A percentile compares a stretch with the other conserved stretches of the same genome.
Evolutionary conservation across 2,888 invertebrate species (phyloP).

Genomic region (Nemurella pictetii): DNA sequence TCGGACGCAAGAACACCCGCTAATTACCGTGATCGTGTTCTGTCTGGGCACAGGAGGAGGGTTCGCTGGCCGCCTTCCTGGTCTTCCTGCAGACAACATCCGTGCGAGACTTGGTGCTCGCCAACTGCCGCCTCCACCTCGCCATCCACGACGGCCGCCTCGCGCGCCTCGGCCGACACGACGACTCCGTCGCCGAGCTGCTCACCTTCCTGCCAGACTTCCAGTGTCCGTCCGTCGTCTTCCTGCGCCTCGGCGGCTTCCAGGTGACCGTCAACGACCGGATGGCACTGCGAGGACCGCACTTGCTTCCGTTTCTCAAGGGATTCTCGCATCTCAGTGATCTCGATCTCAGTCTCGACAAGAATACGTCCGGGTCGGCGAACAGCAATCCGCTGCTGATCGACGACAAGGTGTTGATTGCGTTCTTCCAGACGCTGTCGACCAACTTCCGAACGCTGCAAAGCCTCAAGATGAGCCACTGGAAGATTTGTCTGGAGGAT

Average conservation of each 20-base stretch:
- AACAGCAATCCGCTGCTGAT: conserved; percentile 50
- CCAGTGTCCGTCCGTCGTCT: conserved; percentile 55
- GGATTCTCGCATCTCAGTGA: conserved; percentile 57
- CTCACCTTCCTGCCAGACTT: conserved; percentile 52
- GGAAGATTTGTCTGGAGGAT: conserved; percentile 48
- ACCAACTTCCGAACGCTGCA: conserved; percentile 53
- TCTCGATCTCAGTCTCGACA: conserved; percentile 56
- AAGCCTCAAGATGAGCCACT: conserved; percentile 52
- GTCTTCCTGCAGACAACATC: conserved; percentile 56
- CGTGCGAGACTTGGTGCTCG: conserved; percentile 57
- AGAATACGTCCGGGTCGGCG: conserved; percentile 49
- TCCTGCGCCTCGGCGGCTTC: conserved; percentile 56
- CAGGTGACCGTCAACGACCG: conserved; percentile 56
- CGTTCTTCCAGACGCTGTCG: conserved; percentile 55
- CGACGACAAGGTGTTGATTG: conserved; percentile 55
- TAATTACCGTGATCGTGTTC: background rate
- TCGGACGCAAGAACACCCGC: background rate
- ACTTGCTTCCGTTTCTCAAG: conserved; percentile 54
- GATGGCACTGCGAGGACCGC: conserved; percentile 54
- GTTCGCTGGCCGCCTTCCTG: conserved; percentile 55
- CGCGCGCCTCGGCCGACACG: conserved; percentile 51
- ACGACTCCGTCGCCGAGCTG: conserved; percentile 52
- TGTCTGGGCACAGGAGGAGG: conserved; percentile 50
- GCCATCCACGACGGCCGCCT: conserved; percentile 54
- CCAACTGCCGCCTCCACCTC: conserved; percentile 58